Percentiles rank a stretch among this genome's conserved stretches.
These are phyloP conservation scores for Corythornis madagascariensis DNA, from an alignment of 2,113 vertebrate species.

Conservation along the genomic window DNA sequence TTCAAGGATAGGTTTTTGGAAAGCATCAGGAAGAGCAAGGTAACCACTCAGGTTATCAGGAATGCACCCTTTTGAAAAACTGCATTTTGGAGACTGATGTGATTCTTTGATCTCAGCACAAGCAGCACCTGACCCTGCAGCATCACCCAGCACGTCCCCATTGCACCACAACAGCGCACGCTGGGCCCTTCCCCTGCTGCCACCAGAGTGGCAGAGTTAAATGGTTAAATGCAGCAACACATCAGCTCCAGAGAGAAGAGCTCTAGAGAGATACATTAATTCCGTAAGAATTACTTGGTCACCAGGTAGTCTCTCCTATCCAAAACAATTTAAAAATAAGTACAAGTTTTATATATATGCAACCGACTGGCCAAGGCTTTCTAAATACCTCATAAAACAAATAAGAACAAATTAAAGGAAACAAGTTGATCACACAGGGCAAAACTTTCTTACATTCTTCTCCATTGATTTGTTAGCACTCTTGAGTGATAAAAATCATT, in stretches of 20 bases:
- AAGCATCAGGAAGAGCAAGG: neutral
- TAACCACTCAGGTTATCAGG: neutral
- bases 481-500: slow-evolving; percentile 57
- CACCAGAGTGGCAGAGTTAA: neutral
- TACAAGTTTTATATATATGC: neutral
- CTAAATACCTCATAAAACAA: neutral
- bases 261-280: neutral
- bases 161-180: neutral
- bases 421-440: neutral
- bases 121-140: neutral
- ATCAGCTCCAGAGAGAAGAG: neutral
- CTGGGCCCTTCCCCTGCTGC: neutral
- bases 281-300: neutral
- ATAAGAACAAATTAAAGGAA: neutral
- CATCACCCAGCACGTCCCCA: rapidly evolving
- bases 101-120: neutral
- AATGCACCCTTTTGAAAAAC: slow-evolving; percentile 1
- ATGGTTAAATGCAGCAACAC: neutral
- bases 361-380: neutral
- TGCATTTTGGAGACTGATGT: neutral
- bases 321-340: neutral
- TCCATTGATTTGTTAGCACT: neutral
- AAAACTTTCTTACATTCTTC: slow-evolving; percentile 21
- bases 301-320: neutral
- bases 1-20: neutral